A percentile compares a stretch with the other conserved stretches of the same genome.
phyloP scores from a whole-genome alignment of 2,888 invertebrate genomes.

The Druceiella hillmani region DNA sequence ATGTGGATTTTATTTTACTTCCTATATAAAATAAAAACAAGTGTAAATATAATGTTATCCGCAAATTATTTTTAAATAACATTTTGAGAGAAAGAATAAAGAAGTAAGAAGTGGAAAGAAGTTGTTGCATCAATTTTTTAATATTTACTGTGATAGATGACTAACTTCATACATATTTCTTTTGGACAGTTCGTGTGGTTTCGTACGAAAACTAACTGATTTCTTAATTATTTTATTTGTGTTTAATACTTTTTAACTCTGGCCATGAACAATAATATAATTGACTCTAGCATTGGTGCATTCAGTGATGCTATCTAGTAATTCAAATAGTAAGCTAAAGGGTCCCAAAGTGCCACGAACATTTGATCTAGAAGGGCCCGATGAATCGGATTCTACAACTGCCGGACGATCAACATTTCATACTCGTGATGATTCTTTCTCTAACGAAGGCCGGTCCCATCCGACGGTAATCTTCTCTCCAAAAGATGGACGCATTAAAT shows the following conservation, averaged over 20 bases:
- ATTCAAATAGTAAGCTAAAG: conserved; percentile 58
- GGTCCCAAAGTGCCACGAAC: conserved; percentile 50
- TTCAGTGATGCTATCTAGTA: conserved; percentile 63
- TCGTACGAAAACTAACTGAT: too few species aligned
- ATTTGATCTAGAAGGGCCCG: conserved; percentile 37
- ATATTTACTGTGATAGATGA: too few species aligned
- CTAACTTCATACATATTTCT: too few species aligned
- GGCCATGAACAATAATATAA: conserved; percentile 44
- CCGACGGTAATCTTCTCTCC: conserved; percentile 13
- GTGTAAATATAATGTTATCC: too few species aligned
- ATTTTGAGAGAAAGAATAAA: too few species aligned
- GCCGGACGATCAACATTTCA: conserved; percentile 15
- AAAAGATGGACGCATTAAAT: conserved; percentile 40
- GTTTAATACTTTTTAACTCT: conserved; percentile 8
- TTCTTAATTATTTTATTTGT: too few species aligned
- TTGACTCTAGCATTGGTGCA: conserved; percentile 33
- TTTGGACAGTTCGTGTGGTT: too few species aligned
- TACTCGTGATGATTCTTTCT: conserved; percentile 37
- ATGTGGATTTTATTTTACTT: too few species aligned
- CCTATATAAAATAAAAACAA: too few species aligned
- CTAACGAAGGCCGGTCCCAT: conserved; percentile 42
- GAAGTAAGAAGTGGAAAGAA: too few species aligned
- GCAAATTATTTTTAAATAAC: too few species aligned
- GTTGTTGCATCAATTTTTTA: too few species aligned
- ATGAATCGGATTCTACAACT: conserved; percentile 45